Evolutionary conservation across 2,888 invertebrate species (phyloP).

Genomic region (Caprella mutica): DNA sequence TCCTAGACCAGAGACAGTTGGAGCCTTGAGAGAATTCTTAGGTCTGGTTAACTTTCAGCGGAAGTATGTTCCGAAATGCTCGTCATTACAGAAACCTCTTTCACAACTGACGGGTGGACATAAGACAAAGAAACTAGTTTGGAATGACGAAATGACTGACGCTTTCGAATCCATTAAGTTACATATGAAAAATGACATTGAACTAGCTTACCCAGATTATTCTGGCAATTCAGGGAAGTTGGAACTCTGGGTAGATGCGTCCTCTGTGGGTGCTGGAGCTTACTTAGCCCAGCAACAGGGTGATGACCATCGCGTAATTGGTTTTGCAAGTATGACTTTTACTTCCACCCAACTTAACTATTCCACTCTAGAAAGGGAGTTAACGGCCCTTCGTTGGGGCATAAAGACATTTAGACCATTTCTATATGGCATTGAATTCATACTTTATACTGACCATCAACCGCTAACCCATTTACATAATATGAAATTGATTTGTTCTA

Average conservation of each 20-base stretch:
- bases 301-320: background rate
- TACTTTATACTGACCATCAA: background rate
- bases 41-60: background rate
- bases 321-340: constrained; percentile 2
- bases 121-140: background rate
- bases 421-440: background rate
- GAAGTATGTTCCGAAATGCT: background rate
- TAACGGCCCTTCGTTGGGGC: background rate
- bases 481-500: background rate
- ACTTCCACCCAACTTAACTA: background rate
- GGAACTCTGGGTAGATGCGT: background rate
- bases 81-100: background rate
- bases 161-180: background rate
- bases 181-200: background rate
- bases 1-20: background rate
- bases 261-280: background rate
- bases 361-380: background rate
- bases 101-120: background rate
- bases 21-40: background rate
- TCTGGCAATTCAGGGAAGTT: background rate
- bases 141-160: background rate
- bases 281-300: background rate
- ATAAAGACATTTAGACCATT: background rate
- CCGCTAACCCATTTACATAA: background rate
- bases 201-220: background rate